A percentile compares a stretch with the other conserved stretches of the same genome.
These are phyloP conservation scores for Geotrypetes seraphini DNA, from an alignment of 2,797 vertebrate species.

Conservation along the genomic window DNA sequence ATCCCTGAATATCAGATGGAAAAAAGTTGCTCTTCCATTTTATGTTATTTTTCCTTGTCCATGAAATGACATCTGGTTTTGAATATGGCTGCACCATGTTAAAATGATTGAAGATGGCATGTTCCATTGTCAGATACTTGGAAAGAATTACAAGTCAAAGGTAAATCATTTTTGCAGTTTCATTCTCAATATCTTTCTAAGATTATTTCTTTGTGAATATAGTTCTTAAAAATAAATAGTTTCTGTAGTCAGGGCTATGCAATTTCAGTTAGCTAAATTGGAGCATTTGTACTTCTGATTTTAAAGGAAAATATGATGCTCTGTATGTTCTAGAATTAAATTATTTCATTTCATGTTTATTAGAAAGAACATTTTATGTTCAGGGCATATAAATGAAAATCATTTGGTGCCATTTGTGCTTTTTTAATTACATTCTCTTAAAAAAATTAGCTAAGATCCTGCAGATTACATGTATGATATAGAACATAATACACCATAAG, in stretches of 20 bases:
- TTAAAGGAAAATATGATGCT: too few relatives aligned
- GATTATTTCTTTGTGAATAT: not conserved
- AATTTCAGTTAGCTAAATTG: conserved; percentile 22
- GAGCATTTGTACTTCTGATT: too few relatives aligned
- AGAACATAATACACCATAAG: too few relatives aligned
- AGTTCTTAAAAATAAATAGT: not conserved
- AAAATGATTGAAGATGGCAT: conserved; percentile 7
- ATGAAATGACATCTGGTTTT: conserved; percentile 6
- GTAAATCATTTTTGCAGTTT: conserved; percentile 1
- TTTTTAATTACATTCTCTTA: too few relatives aligned
- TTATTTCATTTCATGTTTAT: too few relatives aligned
- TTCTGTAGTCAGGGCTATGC: not conserved
- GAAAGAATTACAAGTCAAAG: conserved; percentile 4
- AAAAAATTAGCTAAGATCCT: too few relatives aligned
- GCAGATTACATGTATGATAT: too few relatives aligned
- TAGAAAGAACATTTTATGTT: too few relatives aligned
- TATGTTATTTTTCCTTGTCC: not conserved
- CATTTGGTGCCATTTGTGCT: too few relatives aligned
- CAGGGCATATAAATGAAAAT: too few relatives aligned
- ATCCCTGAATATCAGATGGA: too few relatives aligned
- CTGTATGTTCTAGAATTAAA: too few relatives aligned
- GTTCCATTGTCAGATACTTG: conserved; percentile 3
- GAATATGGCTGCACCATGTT: not conserved
- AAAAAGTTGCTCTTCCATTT: not conserved
- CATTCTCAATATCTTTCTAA: not conserved